These are phyloP conservation scores for Lampris megalopsis DNA, from an alignment of 2,113 vertebrate species.

Conservation along the genomic window DNA sequence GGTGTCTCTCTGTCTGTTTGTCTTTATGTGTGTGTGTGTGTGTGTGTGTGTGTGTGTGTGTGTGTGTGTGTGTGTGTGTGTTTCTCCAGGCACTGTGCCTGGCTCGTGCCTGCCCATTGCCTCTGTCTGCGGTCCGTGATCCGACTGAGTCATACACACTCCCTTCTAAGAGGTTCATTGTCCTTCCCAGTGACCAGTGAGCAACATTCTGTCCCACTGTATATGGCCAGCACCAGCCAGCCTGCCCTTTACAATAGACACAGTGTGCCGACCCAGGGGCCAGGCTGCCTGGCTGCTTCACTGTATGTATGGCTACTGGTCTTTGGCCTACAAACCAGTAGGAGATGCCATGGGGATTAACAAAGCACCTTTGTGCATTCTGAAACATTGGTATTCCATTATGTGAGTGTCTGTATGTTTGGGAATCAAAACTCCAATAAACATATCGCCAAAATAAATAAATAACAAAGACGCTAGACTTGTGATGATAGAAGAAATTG, in stretches of 20 bases:
- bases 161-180: conserved; percentile 65
- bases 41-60: conserved; percentile 15
- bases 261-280: conserved; percentile 57
- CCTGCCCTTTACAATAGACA: conserved; percentile 63
- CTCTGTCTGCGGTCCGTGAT: conserved; percentile 58
- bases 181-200: conserved; percentile 54
- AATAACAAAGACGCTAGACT: conserved; percentile 24
- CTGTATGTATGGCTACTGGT: conserved; percentile 35
- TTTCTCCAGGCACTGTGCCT: conserved; percentile 68
- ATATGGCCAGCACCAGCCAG: conserved; percentile 52
- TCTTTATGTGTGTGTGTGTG: conserved; percentile 12
- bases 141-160: conserved; percentile 69
- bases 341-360: conserved; percentile 39
- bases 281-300: conserved; percentile 44
- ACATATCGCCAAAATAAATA: neutral
- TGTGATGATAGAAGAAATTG: no score
- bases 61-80: conserved; percentile 39
- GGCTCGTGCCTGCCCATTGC: conserved; percentile 54
- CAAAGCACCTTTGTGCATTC: conserved; percentile 33
- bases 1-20: conserved; percentile 3
- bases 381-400: conserved; percentile 35
- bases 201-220: conserved; percentile 67
- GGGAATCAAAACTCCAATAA: conserved; percentile 15
- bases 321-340: conserved; percentile 25
- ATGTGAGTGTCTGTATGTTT: conserved; percentile 34